Conservation (phyloP, 1,140 invertebrate genomes). For the Drosophila kurseongensis region DNA sequence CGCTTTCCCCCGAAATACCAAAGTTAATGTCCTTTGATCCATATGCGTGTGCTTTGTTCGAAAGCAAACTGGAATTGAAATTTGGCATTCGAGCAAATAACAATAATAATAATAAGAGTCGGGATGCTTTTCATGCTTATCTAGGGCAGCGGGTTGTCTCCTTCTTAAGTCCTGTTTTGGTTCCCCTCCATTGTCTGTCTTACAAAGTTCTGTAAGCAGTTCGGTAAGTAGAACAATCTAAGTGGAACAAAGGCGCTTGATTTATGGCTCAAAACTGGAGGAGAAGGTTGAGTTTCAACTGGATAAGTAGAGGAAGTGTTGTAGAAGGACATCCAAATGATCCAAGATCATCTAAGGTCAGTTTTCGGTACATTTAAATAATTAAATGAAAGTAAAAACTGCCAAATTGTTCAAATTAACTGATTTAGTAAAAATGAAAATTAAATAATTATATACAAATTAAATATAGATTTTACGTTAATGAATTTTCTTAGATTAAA, state of each 20-base stretch:
- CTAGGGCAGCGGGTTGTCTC: slow-evolving; percentile 64
- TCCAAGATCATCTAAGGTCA: slow-evolving; percentile 11
- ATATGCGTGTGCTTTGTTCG: slow-evolving; percentile 60
- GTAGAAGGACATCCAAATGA: not conserved
- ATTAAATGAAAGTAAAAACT: no score
- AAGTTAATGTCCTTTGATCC: slow-evolving; percentile 74
- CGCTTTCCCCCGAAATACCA: slow-evolving; percentile 24
- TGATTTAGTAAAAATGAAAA: no score
- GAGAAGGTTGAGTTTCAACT: not conserved
- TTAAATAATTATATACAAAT: no score
- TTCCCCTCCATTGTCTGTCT: slow-evolving; percentile 31
- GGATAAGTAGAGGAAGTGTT: not conserved
- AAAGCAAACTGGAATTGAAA: slow-evolving; percentile 66
- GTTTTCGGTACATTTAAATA: not conserved
- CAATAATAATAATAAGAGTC: slow-evolving; percentile 19
- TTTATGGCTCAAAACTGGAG: slow-evolving; percentile 26
- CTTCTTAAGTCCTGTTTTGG: not conserved
- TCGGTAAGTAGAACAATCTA: slow-evolving; percentile 32
- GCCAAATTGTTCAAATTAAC: no score
- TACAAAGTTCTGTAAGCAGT: slow-evolving; percentile 45
- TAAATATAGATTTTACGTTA: no score
- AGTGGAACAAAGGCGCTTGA: slow-evolving; percentile 28
- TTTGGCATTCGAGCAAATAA: slow-evolving; percentile 48
- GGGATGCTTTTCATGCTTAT: slow-evolving; percentile 59
- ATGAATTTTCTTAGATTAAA: no score